Base-by-base conservation (phyloP, 1,140 invertebrate species). In the Charaxes varanes region DNA sequence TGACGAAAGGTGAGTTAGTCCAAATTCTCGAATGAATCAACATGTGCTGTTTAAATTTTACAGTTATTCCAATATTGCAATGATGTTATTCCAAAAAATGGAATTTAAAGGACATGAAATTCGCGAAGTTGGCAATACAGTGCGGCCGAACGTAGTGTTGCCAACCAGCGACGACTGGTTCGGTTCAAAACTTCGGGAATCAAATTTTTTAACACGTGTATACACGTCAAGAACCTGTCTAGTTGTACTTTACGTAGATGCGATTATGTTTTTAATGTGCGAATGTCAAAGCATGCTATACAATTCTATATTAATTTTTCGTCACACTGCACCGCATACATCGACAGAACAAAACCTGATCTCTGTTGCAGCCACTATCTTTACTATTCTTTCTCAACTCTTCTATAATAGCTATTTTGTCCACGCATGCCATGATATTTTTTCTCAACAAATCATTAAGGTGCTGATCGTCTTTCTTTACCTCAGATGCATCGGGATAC, bases 371-470 rank as follows among this genome's bases (percentile, higher is more conserved):
- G 44, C 41, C 50, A 28, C 41, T 32, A 46, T 62, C 60, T 63
- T 60, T 67, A 18, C 47, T 64, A 60, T 67, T 72, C 45, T 36
- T 66, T 67, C 77, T 81, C 62, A 80, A 59, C 50, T 80, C 76
- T 50, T 81, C 73, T 28, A 81, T 81, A 10, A 66, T 30, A 12
- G 77, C 68, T 28, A 82, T 69, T 59, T 84, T 81, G 50, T 84
- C 71, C 26, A 72, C 62, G 53, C 80, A 81, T 2, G 73, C 81
- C n/a, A 76, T 47, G 36, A 81, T 84, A 56, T 84, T 81, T 53
- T 77, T 74, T 50, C 62, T 61, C 43, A 83, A 51, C 22, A 69
- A 43, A 27, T 73, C 71, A 52, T 83, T 80, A 15, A 78, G 53
- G 32, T 62, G 41, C 27, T 69, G 40, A 45, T 80, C 71, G 41